Percentiles rank a stretch among this genome's conserved stretches.
phyloP scores from a whole-genome alignment of 2,113 vertebrate genomes.

The Spheniscus mendiculus region DNA sequence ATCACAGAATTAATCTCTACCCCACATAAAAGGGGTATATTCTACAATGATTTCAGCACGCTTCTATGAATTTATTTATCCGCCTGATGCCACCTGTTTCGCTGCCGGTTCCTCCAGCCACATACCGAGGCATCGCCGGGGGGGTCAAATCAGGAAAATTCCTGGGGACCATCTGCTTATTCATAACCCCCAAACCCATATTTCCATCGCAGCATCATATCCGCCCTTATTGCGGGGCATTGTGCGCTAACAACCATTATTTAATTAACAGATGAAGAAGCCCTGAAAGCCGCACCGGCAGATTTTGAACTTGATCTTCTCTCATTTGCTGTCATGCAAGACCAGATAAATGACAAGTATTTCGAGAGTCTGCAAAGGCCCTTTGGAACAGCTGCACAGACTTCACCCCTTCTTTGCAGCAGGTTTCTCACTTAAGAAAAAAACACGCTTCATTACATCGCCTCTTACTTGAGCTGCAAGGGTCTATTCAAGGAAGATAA shows the following conservation, averaged over 20 bases:
- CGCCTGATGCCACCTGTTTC: constrained; percentile 71
- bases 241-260: constrained; percentile 75
- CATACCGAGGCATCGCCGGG: constrained; percentile 40
- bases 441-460: constrained; percentile 99
- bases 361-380: constrained; percentile 84
- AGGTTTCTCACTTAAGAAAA: constrained; percentile 99
- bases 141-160: constrained; percentile 52
- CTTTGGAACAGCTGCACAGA: constrained; percentile 93
- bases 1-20: constrained; percentile 57
- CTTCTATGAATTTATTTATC: constrained; percentile 71
- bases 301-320: constrained; percentile 87
- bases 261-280: constrained; percentile 85
- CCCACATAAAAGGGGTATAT: constrained; percentile 47
- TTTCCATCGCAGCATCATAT: constrained; percentile 45
- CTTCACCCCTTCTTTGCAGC: constrained; percentile 89
- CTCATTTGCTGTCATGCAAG: constrained; percentile 89
- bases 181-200: constrained; percentile 52
- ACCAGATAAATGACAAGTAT: constrained; percentile 96
- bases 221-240: constrained; percentile 44
- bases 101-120: constrained; percentile 32
- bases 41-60: constrained; percentile 65
- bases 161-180: constrained; percentile 68
- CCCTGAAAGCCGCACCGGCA: constrained; percentile 74
- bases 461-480: constrained; percentile 98
- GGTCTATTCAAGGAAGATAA: constrained; percentile 99